Evolutionary conservation across 2,113 vertebrate genomes (phyloP), one percentile per base, ranked within the genome.

Genomic region (Herpetotheres cachinnans): DNA sequence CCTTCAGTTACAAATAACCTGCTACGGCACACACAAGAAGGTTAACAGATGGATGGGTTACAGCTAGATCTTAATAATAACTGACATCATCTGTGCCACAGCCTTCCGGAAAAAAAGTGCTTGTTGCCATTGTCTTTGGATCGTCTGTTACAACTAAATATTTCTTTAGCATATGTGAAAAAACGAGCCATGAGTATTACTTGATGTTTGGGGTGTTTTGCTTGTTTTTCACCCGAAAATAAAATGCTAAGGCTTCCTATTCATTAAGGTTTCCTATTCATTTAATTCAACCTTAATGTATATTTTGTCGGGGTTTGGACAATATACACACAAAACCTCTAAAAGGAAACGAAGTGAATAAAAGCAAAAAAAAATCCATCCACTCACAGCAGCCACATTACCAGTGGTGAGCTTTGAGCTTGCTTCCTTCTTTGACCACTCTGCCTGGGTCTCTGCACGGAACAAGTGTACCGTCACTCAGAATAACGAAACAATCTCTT

Each of bases 41-140:
- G 78, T 92, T 82, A 97, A 91, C 89, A 96, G 94, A 96, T 94
- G 55, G 72, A 86, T 90, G 59, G 30, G 61, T 93, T 94, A 92
- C 36, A 84, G n/a, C 55, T 90, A 94, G 79, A 94, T 84, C 71
- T 90, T 96, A 96, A 91, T 90, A 97, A 85, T 8, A 97, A 80
- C 38, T 82, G 92, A 93, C 89, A 79, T 90, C 9, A 94, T 96
- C 83, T 93, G 30, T 87, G 47, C 78, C 77, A 82, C 52, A 94
- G 73, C 81, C 82, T 95, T 93, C 46, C 69, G 86, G 76, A 65
- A 84, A 93, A 76, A 63, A 61, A 61, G 36, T n/a, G 42, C 20
- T 81, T 90, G n/a, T 87, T 90, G 38, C 16, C 30, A 78, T 72
- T 87, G 72, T 96, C 54, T 91, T 77, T 81, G 70, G 17, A 63